Conservation (phyloP, 23 tunicate species). For the Ciona savignyi region DNA sequence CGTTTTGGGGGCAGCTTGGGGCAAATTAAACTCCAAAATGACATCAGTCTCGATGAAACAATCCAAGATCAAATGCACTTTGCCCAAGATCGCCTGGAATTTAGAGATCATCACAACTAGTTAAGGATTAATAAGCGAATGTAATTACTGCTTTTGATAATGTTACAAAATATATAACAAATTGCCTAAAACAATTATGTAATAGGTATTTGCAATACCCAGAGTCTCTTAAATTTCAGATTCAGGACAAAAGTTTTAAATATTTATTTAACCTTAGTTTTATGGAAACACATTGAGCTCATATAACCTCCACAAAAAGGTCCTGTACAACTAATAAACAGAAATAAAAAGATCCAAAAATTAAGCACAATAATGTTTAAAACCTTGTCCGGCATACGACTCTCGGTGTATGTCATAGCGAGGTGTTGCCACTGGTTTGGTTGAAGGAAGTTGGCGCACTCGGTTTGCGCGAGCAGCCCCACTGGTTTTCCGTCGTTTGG, state of each 20-base stretch:
- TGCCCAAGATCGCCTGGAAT: conserved; percentile 68
- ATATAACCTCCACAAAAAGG: neutral
- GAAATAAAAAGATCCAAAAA: neutral
- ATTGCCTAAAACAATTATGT: neutral
- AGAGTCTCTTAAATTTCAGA: too few relatives aligned
- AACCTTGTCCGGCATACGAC: conserved; percentile 81
- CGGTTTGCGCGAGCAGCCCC: conserved; percentile 66
- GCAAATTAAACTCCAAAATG: conserved; percentile 59
- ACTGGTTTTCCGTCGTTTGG: conserved; percentile 56
- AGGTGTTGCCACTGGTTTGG: conserved; percentile 84
- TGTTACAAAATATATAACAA: neutral
- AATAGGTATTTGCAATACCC: too few relatives aligned
- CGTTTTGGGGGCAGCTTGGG: conserved; percentile 17
- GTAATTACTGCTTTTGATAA: too few relatives aligned
- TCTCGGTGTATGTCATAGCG: conserved; percentile 63
- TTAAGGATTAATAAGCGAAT: too few relatives aligned
- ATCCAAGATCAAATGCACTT: conserved; percentile 67
- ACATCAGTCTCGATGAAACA: conserved; percentile 65
- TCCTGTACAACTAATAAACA: neutral
- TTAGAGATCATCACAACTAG: too few relatives aligned
- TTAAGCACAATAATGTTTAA: neutral
- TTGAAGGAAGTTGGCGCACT: conserved; percentile 37
- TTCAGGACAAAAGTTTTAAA: neutral
- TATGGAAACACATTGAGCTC: neutral
- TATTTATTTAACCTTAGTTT: neutral